Percentiles rank a stretch among this genome's conserved stretches.
phyloP scores from a whole-genome alignment of 1,140 invertebrate genomes.

The Acromyrmex heyeri region DNA sequence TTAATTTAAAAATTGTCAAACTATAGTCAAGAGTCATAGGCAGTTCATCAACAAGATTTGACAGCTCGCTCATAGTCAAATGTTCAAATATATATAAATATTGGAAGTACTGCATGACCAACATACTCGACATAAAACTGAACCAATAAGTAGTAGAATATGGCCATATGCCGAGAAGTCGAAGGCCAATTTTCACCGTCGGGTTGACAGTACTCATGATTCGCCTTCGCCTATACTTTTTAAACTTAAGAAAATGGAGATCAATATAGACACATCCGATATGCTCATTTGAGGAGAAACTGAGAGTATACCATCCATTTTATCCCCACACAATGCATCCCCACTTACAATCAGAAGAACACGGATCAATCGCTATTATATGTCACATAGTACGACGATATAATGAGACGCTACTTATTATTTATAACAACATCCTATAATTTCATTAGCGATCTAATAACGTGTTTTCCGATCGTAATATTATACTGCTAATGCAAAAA shows the following conservation, averaged over 20 bases:
- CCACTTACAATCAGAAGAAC: constrained; percentile 5
- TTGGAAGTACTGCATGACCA: constrained; percentile 35
- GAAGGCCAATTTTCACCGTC: constrained; percentile 22
- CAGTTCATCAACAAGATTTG: constrained; percentile 27
- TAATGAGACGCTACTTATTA: background rate
- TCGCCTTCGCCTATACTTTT: background rate
- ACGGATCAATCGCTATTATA: constrained; percentile 27
- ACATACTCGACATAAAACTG: background rate
- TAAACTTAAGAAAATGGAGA: background rate
- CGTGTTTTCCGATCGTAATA: background rate
- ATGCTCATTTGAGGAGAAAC: background rate
- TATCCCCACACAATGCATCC: constrained; percentile 10
- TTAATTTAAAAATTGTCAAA: constrained; percentile 26
- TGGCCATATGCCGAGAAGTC: constrained; percentile 23
- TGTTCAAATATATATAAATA: constrained; percentile 38
- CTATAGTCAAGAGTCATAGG: background rate
- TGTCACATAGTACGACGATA: background rate
- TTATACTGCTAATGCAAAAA: background rate
- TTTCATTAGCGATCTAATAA: background rate
- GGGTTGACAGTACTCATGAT: background rate
- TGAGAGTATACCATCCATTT: background rate
- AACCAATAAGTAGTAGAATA: background rate
- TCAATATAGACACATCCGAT: background rate
- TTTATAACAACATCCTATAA: background rate
- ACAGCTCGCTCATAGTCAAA: background rate